A percentile compares a stretch with the other conserved stretches of the same genome.
Evolutionary conservation across 2,888 invertebrate genomes (phyloP).

Genomic region (Lycocerus yunnanus): DNA sequence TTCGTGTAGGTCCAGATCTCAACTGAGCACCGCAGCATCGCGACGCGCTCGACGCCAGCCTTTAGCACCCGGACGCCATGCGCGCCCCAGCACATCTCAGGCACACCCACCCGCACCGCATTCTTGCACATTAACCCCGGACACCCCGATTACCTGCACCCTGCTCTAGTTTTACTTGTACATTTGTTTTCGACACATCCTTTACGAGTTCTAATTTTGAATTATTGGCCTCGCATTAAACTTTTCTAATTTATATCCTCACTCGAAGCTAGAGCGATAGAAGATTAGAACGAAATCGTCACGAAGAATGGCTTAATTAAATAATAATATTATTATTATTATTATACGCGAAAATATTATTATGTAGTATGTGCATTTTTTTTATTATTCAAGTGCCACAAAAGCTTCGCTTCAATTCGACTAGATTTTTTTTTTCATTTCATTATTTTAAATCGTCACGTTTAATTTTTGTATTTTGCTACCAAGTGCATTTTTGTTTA

Average conservation of each 20-base stretch:
- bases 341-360: not conserved
- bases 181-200: constrained; percentile 45
- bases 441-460: not conserved
- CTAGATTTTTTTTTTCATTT: not conserved
- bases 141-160: constrained; percentile 51
- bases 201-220: constrained; percentile 32
- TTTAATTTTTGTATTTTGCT: not conserved
- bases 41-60: constrained; percentile 57
- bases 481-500: not conserved
- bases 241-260: constrained; percentile 24
- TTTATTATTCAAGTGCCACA: not conserved
- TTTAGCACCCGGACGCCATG: constrained; percentile 49
- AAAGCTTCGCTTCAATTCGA: not conserved
- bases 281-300: not conserved
- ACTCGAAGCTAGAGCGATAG: constrained; percentile 2
- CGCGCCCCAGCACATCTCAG: constrained; percentile 48
- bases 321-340: not conserved
- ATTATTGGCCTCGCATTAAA: constrained; percentile 28
- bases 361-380: not conserved
- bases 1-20: constrained; percentile 62
- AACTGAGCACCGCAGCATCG: constrained; percentile 72
- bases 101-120: constrained; percentile 53
- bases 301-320: not conserved
- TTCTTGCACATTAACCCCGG: constrained; percentile 54
- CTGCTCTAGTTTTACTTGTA: constrained; percentile 45